Evolutionary conservation across 2,113 vertebrate genomes (phyloP).

Genomic region (Serinus canaria): DNA sequence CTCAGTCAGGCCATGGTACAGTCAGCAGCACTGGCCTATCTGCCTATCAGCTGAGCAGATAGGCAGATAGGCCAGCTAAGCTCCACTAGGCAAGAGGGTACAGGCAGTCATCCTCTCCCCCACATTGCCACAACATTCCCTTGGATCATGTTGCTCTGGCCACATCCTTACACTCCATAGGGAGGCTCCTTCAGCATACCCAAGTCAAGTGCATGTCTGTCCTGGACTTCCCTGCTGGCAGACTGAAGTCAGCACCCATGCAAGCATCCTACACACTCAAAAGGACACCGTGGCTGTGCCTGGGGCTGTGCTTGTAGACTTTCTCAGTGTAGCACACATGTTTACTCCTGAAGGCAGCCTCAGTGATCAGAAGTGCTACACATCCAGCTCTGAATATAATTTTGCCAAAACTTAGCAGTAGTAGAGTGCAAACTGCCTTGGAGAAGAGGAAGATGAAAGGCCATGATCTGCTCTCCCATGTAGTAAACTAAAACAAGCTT

Average conservation of each 20-base stretch:
- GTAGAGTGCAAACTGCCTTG: background rate
- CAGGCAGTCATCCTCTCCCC: background rate
- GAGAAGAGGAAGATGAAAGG: background rate
- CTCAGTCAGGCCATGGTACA: background rate
- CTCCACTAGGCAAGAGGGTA: background rate
- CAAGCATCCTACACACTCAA: background rate
- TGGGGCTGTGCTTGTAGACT: background rate
- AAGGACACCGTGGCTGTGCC: fast-evolving
- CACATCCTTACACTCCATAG: fast-evolving
- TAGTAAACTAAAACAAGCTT: background rate
- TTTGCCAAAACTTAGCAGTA: background rate
- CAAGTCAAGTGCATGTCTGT: fast-evolving
- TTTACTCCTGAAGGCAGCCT: background rate
- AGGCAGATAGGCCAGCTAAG: too few species aligned
- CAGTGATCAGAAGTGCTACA: background rate
- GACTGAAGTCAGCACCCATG: background rate
- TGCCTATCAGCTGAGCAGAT: fast-evolving
- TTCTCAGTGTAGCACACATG: background rate
- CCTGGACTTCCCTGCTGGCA: fast-evolving
- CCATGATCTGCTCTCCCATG: background rate
- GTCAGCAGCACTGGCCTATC: background rate
- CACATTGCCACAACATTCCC: fast-evolving
- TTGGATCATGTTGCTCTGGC: background rate
- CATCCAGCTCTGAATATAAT: background rate
- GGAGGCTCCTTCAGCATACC: fast-evolving